Base-by-base conservation (phyloP, 2,888 invertebrate genomes). In the Ischnura elegans region DNA sequence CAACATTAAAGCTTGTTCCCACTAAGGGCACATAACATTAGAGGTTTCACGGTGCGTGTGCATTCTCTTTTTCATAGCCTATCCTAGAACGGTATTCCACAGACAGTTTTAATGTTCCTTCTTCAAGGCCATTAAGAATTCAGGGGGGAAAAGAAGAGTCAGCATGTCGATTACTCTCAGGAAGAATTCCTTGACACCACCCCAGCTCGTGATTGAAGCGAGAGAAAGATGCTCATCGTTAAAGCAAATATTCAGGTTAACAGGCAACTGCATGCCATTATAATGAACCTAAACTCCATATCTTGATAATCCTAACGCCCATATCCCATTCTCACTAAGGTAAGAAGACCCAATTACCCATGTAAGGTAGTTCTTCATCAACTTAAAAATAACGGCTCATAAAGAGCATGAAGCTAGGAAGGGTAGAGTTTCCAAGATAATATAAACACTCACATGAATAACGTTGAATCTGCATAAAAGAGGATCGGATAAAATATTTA, bases 51-150 rank as follows among this genome's bases (percentile, higher is more conserved):
- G 36, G 76, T 16, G 76, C 13, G 25, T 36, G 29, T 36, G 4
- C 76, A 76, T 90, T 61, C 47, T 61, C 90, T 43, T 25, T 90
- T 90, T 90, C 66, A 90, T 90, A 43, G 90, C 43, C 43, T 90
- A 51, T 13, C 16, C 8, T 51, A 19, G 66, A 13, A 76, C 47
- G 19, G 42, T 25, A 21, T 51, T 61, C 61, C 42, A 43, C n/a
- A 45, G 42, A 47, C 45, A 21, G 43, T 86, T 86, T 45, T 86
- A n/a, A 86, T 46, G 25, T 45, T 25, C n/a, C 43, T 86, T 46
- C 45, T n/a, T 42, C 19, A 42, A 10, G 46, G 86, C n/a, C 86
- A 45, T 61, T 66, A 43, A 76, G 76, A 8, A 16, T 8, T 8
- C 36, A 13, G 76, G 36, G 36, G 36, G 16, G 36, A 13, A 10